Conservation (phyloP, 1,140 invertebrate genomes). For the Ctenoplectra terminalis region DNA sequence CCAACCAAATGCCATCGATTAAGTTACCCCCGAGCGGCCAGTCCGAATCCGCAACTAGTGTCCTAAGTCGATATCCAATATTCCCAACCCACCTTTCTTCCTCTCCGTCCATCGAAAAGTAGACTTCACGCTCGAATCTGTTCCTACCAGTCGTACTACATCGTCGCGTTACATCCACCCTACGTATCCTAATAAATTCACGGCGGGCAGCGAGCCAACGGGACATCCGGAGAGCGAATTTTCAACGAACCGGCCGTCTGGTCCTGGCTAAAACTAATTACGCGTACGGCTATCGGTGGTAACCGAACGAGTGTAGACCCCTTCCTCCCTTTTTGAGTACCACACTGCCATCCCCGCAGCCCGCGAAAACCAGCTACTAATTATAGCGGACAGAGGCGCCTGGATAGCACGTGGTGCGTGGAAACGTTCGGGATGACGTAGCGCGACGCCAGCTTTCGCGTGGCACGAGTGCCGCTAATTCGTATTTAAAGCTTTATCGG, state of each 20-base stretch:
- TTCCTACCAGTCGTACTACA: background rate
- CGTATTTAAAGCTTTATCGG: conserved; percentile 82
- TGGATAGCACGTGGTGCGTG: conserved; percentile 19
- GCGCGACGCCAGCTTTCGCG: conserved; percentile 28
- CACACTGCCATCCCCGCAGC: no score
- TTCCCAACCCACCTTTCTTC: background rate
- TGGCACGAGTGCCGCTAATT: conserved; percentile 74
- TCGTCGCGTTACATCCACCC: background rate
- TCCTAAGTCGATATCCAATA: conserved; percentile 21
- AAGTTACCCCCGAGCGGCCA: background rate
- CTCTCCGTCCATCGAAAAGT: no score
- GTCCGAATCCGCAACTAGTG: background rate
- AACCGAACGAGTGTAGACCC: conserved; percentile 22
- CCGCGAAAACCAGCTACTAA: conserved; percentile 36
- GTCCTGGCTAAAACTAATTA: conserved; percentile 41
- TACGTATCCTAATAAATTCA: background rate
- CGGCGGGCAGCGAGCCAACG: conserved; percentile 8
- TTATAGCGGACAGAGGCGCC: conserved; percentile 19
- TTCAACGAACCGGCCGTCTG: conserved; percentile 1
- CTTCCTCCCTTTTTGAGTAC: background rate
- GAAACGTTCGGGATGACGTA: conserved; percentile 30
- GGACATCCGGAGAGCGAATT: conserved; percentile 14
- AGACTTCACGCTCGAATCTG: background rate
- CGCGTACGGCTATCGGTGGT: conserved; percentile 19
- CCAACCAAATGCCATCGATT: background rate